phyloP scores from a whole-genome alignment of 2,888 invertebrate species.

The Hylaea fasciaria region DNA sequence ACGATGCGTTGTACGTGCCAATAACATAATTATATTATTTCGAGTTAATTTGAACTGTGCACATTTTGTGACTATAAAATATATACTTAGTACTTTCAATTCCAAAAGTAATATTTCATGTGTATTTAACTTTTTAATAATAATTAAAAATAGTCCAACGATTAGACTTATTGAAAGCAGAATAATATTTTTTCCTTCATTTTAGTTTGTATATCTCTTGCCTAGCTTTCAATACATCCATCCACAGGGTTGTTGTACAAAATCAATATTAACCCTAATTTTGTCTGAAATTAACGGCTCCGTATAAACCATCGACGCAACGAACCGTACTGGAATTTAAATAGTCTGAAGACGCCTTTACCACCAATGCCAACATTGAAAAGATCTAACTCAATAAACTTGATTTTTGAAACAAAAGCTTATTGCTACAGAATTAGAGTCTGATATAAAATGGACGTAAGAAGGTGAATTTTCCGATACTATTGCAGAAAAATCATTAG shows the following conservation, averaged over 20 bases:
- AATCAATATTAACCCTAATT: conserved; percentile 75
- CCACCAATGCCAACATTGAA: conserved; percentile 55
- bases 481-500: conserved; percentile 56
- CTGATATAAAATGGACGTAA: conserved; percentile 21
- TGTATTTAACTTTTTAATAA: too few species aligned
- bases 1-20: too few species aligned
- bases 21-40: too few species aligned
- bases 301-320: conserved; percentile 84
- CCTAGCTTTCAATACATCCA: too few species aligned
- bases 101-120: too few species aligned
- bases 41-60: too few species aligned
- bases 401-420: conserved; percentile 44
- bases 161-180: too few species aligned
- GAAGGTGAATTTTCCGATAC: conserved; percentile 49
- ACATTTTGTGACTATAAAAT: too few species aligned
- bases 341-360: conserved; percentile 81
- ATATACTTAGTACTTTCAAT: too few species aligned
- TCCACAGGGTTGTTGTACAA: conserved; percentile 35
- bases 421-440: conserved; percentile 34
- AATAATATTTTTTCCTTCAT: too few species aligned
- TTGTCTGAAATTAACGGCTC: conserved; percentile 81
- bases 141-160: too few species aligned
- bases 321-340: conserved; percentile 84
- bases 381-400: conserved; percentile 51
- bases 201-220: too few species aligned